Evolutionary conservation across 2,888 invertebrate genomes (phyloP), one percentile per base, ranked within the genome.

Genomic region (Notodonta dromedarius): DNA sequence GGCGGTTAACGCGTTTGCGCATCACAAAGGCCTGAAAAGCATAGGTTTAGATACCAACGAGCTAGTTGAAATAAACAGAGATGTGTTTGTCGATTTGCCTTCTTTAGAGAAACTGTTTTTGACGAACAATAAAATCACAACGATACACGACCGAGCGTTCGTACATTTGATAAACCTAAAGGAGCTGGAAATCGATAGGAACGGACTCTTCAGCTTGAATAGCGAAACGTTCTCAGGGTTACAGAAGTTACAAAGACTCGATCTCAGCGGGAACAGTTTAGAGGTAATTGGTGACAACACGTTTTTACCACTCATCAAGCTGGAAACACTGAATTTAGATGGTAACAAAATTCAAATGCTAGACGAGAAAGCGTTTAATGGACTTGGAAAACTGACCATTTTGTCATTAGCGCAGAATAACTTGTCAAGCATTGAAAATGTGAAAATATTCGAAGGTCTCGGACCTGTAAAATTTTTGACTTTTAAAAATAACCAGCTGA

Each of bases 61-160:
- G 61, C 95, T 97, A 71, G 91, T 94, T 0, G 96, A 96, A 83
- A 94, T 97, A 66, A 95, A 96, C 79, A 94, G 96, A 73, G 94
- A 95, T 71, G 96, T 96, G 2, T 97, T 97, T 80, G 92, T 95
- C 9, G 95, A 96, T 78, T 83, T 97, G 62, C 97, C 97, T 0
- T 90, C 94, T 6, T 85, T 97, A 65, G 95, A 95, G 67, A 95
- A 95, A 63, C 94, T 99, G 48, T 96, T 95, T 77, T 92, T 99
- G 55, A 97, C 97, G 71, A 96, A 95, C 74, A 99, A 99, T 87
- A 96, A 96, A 79, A 94, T 99, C 63, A 96, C 96, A 59, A 95
- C 96, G 8, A 94, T 98, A 61, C 98, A 98, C 69, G 97, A 98
- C 64, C 96, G 95, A 76, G 96, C 98, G n/a, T 98, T 97, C 74